A percentile compares a stretch with the other conserved stretches of the same genome.
phyloP scores from a whole-genome alignment of 2,888 invertebrate genomes.

The Colletes collaris region DNA sequence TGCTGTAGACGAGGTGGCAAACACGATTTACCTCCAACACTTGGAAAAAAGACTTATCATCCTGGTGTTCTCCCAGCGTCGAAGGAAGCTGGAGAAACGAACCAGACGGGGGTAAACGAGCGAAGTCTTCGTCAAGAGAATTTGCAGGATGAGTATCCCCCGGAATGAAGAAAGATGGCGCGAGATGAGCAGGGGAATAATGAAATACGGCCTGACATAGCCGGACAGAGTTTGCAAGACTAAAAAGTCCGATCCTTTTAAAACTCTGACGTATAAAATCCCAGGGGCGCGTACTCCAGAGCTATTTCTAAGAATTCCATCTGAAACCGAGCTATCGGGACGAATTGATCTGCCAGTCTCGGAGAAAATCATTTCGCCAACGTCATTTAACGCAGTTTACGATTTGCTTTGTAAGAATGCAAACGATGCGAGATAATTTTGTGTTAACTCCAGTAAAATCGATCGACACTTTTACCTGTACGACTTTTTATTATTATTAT shows the following conservation, averaged over 20 bases:
- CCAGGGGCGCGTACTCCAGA: not conserved
- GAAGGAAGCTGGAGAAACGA: conserved; percentile 21
- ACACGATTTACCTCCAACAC: conserved; percentile 67
- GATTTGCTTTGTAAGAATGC: not conserved
- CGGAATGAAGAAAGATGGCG: conserved; percentile 56
- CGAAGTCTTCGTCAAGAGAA: conserved; percentile 64
- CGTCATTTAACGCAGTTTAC: conserved; percentile 12
- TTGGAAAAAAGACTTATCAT: conserved; percentile 63
- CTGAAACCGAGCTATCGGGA: conserved; percentile 23
- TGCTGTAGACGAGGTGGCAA: conserved; percentile 55
- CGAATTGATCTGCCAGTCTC: conserved; percentile 23
- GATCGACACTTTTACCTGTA: too few relatives aligned
- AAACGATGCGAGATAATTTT: too few relatives aligned
- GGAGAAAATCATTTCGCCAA: conserved; percentile 21
- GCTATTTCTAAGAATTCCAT: conserved; percentile 15
- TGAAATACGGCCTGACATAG: conserved; percentile 54
- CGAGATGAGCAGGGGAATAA: conserved; percentile 48
- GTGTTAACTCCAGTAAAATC: too few relatives aligned
- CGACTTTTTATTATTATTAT: too few relatives aligned
- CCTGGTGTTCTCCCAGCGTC: conserved; percentile 38
- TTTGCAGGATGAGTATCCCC: conserved; percentile 53
- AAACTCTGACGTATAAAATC: conserved; percentile 49
- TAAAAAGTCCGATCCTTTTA: conserved; percentile 46
- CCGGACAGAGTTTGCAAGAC: conserved; percentile 24
- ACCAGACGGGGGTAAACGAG: conserved; percentile 60